These are phyloP conservation scores for Gnathonemus longibarbis DNA, from an alignment of 2,113 vertebrate genomes.

Conservation along the genomic window DNA sequence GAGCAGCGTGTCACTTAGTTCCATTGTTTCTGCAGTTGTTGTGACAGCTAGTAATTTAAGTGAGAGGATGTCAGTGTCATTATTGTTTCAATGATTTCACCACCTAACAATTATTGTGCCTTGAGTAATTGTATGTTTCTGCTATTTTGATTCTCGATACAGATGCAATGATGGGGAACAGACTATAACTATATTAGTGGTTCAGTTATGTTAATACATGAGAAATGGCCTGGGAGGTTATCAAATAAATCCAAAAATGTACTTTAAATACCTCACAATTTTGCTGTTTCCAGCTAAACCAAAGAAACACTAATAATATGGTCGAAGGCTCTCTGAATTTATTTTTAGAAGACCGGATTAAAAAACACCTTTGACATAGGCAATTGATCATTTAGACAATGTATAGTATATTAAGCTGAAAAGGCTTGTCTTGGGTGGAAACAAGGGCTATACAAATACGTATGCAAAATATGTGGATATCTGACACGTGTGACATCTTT, in stretches of 20 bases:
- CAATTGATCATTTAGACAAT: conserved; percentile 1
- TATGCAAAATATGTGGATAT: background rate
- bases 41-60: conserved; percentile 19
- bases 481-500: background rate
- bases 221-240: background rate
- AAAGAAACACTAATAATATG: background rate
- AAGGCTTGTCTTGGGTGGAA: background rate
- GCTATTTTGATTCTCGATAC: background rate
- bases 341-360: background rate
- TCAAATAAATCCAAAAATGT: background rate
- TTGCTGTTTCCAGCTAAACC: background rate
- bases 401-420: background rate
- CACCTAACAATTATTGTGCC: conserved; percentile 13
- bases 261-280: background rate
- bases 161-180: background rate
- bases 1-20: background rate
- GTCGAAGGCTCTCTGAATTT: background rate
- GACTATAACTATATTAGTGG: background rate
- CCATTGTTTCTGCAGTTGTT: conserved; percentile 17
- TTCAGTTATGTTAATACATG: conserved; percentile 8
- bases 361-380: background rate
- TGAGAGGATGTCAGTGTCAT: conserved; percentile 3
- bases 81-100: conserved; percentile 11
- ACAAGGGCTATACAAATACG: background rate
- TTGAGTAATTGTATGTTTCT: conserved; percentile 6